Conservation (phyloP, 2,797 vertebrate species). For the Gymnoscopelus braueri region DNA sequence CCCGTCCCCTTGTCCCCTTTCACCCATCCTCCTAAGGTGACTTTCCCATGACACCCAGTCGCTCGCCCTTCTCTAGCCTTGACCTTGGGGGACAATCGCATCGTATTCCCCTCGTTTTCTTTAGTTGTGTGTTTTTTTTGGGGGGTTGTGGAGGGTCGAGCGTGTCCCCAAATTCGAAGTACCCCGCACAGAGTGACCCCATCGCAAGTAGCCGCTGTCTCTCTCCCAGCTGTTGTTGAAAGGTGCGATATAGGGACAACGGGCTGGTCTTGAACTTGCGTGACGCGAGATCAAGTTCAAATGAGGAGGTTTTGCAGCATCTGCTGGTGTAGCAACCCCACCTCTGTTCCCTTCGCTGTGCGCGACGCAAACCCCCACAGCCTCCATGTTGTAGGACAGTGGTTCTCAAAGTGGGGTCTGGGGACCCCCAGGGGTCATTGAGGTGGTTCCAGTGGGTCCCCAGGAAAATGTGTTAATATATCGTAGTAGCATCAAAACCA, state of each 20-base stretch:
- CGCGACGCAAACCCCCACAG: neutral
- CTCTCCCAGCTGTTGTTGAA: slow-evolving; percentile 66
- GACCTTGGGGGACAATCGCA: slow-evolving; percentile 64
- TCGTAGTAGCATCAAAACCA: too few relatives aligned
- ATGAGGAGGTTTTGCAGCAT: slow-evolving; percentile 37
- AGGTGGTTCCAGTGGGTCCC: too few relatives aligned
- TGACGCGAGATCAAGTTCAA: slow-evolving; percentile 54
- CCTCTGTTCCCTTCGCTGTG: neutral
- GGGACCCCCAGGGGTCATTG: too few relatives aligned
- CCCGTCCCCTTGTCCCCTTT: slow-evolving; percentile 63
- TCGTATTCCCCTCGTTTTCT: slow-evolving; percentile 41
- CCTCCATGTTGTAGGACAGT: slow-evolving; percentile 8
- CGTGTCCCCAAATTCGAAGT: slow-evolving; percentile 64
- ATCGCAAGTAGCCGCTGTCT: slow-evolving; percentile 46
- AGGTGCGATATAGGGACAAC: slow-evolving; percentile 31
- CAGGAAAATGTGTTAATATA: slow-evolving; percentile 7
- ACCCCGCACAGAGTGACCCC: slow-evolving; percentile 49
- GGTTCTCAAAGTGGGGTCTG: too few relatives aligned
- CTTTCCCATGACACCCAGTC: slow-evolving; percentile 84
- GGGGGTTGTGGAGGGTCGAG: slow-evolving; percentile 28
- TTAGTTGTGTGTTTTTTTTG: slow-evolving; percentile 47
- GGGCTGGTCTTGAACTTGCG: slow-evolving; percentile 77
- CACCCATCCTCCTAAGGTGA: slow-evolving; percentile 76
- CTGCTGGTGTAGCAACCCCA: slow-evolving; percentile 26
- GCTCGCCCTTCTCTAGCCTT: slow-evolving; percentile 56